Base-by-base conservation (phyloP, 2,797 vertebrate genomes). In the Falco concolor region DNA sequence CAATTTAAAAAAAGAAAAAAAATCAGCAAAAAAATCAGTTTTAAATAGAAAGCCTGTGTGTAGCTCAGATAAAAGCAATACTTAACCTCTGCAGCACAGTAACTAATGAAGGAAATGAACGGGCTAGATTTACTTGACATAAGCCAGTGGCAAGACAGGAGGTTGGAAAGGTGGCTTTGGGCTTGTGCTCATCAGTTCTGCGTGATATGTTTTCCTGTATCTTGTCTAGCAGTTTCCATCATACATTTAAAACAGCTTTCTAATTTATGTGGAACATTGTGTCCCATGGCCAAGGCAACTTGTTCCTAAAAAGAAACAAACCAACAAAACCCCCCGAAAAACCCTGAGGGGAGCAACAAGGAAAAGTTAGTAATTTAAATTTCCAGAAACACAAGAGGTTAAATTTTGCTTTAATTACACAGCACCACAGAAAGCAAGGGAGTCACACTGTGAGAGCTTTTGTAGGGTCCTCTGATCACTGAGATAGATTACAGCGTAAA, bases 341-440 rank as follows among this genome's bases (percentile, higher is more conserved):
- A 5, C 9, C 16, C 16, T 44, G 13, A 16, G 9, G 8, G 17
- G 38, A 89, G 21, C 1, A 0, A 59, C 22, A 89, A 32, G 13
- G 19, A 60, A 88, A 91, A 44, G 45, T 92, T 89, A 77, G 91
- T 95, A 75, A 91, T 87, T 86, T 81, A 86, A 95, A 92, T 89
- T 74, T 92, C 69, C 65, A 84, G 90, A 91, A 96, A 92, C 36
- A 32, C 38, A 89, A 52, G 72, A 80, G 42, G 53, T 87, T 91
- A 84, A 90, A 91, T 36, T 21, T 95, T 61, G 54, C 79, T 84
- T 68, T 96, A 96, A 97, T 95, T 94, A 89, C 69, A 95, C 42
- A 93, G 53, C 83, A 89, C 34, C 54, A 67, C 65, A 92, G 81
- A 96, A 59, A 91, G 60, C 52, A 82, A 6, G 64, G 50, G 70